Conservation (phyloP, 2,797 vertebrate genomes). For the Chromis chromis region DNA sequence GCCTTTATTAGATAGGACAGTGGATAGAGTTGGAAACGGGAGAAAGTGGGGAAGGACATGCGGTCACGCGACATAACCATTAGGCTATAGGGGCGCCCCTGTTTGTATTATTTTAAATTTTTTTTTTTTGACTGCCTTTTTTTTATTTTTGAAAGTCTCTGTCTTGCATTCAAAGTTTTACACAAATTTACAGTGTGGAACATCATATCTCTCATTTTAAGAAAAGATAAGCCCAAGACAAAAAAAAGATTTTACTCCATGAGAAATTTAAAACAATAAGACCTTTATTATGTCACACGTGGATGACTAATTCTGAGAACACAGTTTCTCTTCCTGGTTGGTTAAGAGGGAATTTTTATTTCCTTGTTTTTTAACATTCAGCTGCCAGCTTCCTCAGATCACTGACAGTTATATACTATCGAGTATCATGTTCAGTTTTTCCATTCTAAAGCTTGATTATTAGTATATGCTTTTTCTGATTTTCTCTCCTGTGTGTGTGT, state of each 20-base stretch:
- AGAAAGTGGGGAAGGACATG: no score
- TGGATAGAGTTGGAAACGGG: no score
- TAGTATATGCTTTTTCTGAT: not conserved
- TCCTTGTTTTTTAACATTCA: not conserved
- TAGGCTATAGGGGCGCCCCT: no score
- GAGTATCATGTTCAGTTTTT: not conserved
- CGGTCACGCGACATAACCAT: no score
- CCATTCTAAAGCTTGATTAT: no score
- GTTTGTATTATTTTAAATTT: no score
- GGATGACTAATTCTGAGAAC: no score
- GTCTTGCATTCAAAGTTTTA: not conserved
- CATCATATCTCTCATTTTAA: not conserved
- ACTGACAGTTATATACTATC: not conserved
- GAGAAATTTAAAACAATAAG: not conserved
- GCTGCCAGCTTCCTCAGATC: not conserved
- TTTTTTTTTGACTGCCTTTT: not conserved
- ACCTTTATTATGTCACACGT: not conserved
- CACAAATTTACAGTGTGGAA: not conserved
- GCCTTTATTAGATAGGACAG: no score
- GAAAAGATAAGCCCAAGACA: no score
- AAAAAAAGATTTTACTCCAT: no score
- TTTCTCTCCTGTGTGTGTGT: no score
- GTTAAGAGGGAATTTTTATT: not conserved
- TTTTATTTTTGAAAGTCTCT: not conserved
- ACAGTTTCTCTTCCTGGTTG: conserved; percentile 3